Conservation (phyloP, 2,888 invertebrate species). For the Trichogramma dendrolimi region DNA sequence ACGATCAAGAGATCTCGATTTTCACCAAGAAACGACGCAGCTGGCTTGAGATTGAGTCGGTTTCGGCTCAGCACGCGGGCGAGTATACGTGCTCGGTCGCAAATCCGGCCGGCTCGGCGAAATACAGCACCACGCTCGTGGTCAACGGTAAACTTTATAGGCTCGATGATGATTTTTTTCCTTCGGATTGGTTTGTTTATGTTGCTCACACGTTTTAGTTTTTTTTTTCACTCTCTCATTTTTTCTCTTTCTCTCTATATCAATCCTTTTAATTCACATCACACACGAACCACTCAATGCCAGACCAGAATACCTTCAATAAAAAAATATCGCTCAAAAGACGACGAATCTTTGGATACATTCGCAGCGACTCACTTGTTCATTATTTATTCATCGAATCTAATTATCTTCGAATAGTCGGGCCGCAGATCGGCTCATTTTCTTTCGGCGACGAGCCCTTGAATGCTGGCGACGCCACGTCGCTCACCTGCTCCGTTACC, state of each 20-base stretch:
- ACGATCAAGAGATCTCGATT: slow-evolving; percentile 52
- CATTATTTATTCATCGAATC: no score
- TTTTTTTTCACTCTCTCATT: no score
- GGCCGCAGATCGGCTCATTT: slow-evolving; percentile 50
- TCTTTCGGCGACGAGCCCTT: slow-evolving; percentile 60
- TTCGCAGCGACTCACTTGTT: no score
- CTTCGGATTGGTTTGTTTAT: no score
- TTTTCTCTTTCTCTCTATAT: no score
- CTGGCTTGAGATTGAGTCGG: slow-evolving; percentile 63
- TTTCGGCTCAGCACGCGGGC: slow-evolving; percentile 68
- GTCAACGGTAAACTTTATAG: slow-evolving; percentile 63
- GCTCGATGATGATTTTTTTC: no score
- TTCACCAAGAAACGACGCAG: slow-evolving; percentile 56
- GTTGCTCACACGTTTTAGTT: no score
- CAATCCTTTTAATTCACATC: no score
- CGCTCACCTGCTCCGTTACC: slow-evolving; percentile 55
- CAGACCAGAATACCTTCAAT: no score
- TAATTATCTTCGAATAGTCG: slow-evolving; percentile 34
- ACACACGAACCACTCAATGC: no score
- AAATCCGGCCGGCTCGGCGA: slow-evolving; percentile 67
- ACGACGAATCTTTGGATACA: no score
- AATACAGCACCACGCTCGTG: slow-evolving; percentile 65
- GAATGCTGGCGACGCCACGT: slow-evolving; percentile 59
- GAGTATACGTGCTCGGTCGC: slow-evolving; percentile 72
- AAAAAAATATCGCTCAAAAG: no score